Evolutionary conservation across 64 coral and sea anemone species (phyloP).

Genomic region (Catalaphyllia jardinei): DNA sequence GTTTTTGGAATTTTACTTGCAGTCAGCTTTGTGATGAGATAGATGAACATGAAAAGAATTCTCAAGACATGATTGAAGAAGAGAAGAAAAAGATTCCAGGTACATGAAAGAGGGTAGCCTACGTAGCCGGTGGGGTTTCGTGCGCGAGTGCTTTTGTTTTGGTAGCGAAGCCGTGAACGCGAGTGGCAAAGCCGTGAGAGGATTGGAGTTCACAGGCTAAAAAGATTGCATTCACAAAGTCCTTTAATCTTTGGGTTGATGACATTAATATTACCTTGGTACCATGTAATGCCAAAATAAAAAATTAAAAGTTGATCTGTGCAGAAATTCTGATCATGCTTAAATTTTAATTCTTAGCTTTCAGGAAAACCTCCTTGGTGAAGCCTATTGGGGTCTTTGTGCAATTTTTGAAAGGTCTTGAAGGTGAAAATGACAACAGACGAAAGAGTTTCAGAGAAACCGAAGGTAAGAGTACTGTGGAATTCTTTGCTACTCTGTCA

Average conservation of each 20-base stretch:
- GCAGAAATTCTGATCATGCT: no score
- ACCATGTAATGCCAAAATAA: background rate
- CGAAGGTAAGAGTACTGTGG: conserved; percentile 29
- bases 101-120: conserved; percentile 4
- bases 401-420: conserved; percentile 40
- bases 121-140: no score
- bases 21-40: conserved; percentile 94
- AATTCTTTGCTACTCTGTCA: background rate
- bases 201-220: no score
- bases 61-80: conserved; percentile 52
- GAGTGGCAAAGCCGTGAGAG: no score
- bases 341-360: conserved; percentile 28
- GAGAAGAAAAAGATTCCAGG: conserved; percentile 71
- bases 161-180: no score
- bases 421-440: conserved; percentile 57
- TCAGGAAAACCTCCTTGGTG: conserved; percentile 61
- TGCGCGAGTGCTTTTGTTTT: no score
- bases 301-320: background rate
- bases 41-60: conserved; percentile 83
- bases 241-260: background rate
- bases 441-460: conserved; percentile 37
- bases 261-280: background rate
- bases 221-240: background rate
- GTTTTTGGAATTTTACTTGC: background rate
- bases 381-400: conserved; percentile 43